Percentiles rank a stretch among this genome's conserved stretches.
Conservation (phyloP, 2,888 invertebrate genomes). For the Myathropa florea region DNA sequence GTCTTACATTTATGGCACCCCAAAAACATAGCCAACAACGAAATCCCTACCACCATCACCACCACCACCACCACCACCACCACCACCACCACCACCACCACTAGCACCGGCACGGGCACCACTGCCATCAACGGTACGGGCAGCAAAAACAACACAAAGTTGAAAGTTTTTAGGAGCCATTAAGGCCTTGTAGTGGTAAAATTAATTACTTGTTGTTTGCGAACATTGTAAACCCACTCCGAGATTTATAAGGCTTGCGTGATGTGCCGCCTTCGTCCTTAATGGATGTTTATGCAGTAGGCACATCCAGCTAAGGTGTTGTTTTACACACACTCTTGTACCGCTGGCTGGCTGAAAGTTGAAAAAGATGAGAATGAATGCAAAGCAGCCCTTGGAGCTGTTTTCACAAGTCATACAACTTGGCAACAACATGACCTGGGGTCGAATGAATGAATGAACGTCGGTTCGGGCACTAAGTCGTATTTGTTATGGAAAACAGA, state of each 20-base stretch:
- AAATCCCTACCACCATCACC: slow-evolving; percentile 34
- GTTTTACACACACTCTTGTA: slow-evolving; percentile 50
- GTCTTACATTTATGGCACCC: slow-evolving; percentile 60
- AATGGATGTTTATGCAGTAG: slow-evolving; percentile 71
- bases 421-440: slow-evolving; percentile 68
- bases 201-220: slow-evolving; percentile 81
- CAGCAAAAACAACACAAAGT: slow-evolving; percentile 73
- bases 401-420: slow-evolving; percentile 70
- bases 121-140: background rate
- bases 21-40: slow-evolving; percentile 50
- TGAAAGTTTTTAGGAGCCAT: slow-evolving; percentile 80
- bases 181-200: slow-evolving; percentile 81
- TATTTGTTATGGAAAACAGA: slow-evolving; percentile 37
- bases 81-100: background rate
- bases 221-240: slow-evolving; percentile 79
- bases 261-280: slow-evolving; percentile 77
- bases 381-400: slow-evolving; percentile 62
- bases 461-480: slow-evolving; percentile 51
- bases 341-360: slow-evolving; percentile 33
- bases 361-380: slow-evolving; percentile 51
- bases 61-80: background rate
- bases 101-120: background rate
- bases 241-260: slow-evolving; percentile 79
- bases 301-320: slow-evolving; percentile 64
- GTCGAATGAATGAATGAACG: slow-evolving; percentile 47